Evolutionary conservation across 1,140 invertebrate species (phyloP).

Genomic region (Brachionus asplanchnoidis): DNA sequence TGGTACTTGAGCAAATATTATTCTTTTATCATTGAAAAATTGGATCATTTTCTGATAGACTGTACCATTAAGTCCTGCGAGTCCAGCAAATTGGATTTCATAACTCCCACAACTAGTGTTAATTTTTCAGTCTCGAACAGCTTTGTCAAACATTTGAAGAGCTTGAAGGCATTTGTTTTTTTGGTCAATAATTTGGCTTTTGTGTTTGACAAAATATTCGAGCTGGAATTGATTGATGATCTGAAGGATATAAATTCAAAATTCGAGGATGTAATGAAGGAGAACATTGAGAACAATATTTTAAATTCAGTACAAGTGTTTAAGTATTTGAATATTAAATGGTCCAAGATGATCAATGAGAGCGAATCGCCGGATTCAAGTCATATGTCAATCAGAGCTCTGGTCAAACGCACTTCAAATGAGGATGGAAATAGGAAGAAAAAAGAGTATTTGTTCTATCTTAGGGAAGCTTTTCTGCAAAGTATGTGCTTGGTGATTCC

Average conservation of each 20-base stretch:
- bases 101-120: neutral
- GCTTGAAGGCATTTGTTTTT: neutral
- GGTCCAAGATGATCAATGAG: neutral
- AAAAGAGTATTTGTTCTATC: neutral
- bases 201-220: neutral
- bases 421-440: neutral
- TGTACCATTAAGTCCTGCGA: neutral
- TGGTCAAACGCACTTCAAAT: neutral
- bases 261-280: neutral
- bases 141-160: conserved; percentile 10
- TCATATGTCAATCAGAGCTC: neutral
- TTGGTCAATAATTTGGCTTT: conserved; percentile 1
- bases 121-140: neutral
- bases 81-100: neutral
- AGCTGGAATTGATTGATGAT: neutral
- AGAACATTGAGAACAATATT: conserved; percentile 5
- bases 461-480: neutral
- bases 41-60: conserved; percentile 12
- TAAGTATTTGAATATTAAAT: conserved; percentile 1
- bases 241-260: neutral
- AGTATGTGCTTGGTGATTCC: conserved; percentile 7
- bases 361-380: neutral
- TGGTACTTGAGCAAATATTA: conserved; percentile 18
- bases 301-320: neutral
- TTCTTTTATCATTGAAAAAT: conserved; percentile 16